phyloP scores from a whole-genome alignment of 2,797 vertebrate genomes.

The Pogonophryne albipinna region DNA sequence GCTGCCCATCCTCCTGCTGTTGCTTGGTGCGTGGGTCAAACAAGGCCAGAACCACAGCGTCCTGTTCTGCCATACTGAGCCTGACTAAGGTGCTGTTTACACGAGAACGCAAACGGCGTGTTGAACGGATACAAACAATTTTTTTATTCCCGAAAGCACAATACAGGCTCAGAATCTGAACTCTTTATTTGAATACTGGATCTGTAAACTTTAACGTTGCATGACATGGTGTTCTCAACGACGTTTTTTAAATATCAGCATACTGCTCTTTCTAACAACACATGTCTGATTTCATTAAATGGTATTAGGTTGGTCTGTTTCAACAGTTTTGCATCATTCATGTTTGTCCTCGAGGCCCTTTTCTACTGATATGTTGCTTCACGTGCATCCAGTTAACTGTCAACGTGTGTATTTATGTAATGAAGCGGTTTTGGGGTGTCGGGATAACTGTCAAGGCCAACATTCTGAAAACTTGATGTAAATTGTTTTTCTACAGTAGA shows the following conservation, averaged over 20 bases:
- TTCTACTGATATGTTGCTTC: background rate
- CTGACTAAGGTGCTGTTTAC: background rate
- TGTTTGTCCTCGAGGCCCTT: background rate
- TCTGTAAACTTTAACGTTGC: conserved; percentile 12
- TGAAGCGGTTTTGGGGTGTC: background rate
- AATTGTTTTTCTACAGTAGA: too few species aligned
- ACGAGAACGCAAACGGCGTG: too few species aligned
- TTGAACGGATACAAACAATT: background rate
- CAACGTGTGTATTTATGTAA: background rate
- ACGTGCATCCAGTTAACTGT: conserved; percentile 1
- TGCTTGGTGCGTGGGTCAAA: conserved; percentile 36
- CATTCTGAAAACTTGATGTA: too few species aligned
- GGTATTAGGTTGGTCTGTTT: background rate
- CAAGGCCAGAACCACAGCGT: conserved; percentile 15
- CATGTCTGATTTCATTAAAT: background rate
- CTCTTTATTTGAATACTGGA: background rate
- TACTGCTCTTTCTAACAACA: background rate
- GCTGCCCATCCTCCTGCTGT: background rate
- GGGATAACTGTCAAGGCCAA: too few species aligned
- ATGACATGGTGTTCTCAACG: conserved; percentile 2
- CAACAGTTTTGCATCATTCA: conserved; percentile 6
- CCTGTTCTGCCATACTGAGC: background rate
- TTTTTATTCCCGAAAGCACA: conserved; percentile 6
- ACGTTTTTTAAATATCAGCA: background rate
- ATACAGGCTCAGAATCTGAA: background rate